A percentile compares a stretch with the other conserved stretches of the same genome.
Conservation (phyloP, 1,140 invertebrate species). For the Vanessa atalanta region DNA sequence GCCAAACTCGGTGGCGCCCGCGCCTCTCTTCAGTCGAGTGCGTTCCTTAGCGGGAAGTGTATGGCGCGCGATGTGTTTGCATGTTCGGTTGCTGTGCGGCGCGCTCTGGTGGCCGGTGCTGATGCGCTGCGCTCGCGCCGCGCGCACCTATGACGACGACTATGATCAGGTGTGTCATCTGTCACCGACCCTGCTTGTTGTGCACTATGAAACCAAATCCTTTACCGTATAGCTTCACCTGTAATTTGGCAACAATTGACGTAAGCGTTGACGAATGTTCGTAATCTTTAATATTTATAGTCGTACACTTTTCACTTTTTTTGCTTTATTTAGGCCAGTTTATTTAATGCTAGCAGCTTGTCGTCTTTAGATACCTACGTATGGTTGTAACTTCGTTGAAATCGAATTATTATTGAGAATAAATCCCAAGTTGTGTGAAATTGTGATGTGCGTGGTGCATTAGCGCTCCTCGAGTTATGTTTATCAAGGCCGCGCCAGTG, state of each 20-base stretch:
- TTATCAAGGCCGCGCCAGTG: constrained; percentile 76
- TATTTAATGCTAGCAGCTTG: constrained; percentile 59
- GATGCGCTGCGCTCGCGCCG: constrained; percentile 66
- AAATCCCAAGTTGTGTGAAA: constrained; percentile 43
- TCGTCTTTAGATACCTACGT: constrained; percentile 47
- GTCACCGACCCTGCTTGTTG: constrained; percentile 57
- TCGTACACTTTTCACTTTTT: constrained; percentile 68
- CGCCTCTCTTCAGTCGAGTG: constrained; percentile 73
- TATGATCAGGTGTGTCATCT: constrained; percentile 75
- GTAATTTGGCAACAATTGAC: constrained; percentile 57
- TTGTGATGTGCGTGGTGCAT: constrained; percentile 70
- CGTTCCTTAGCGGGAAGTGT: constrained; percentile 75
- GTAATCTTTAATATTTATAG: constrained; percentile 51
- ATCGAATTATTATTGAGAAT: constrained; percentile 48
- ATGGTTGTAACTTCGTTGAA: constrained; percentile 58
- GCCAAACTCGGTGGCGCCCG: constrained; percentile 71
- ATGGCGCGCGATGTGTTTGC: constrained; percentile 77
- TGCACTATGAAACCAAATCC: constrained; percentile 51
- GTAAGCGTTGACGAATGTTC: constrained; percentile 42
- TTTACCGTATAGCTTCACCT: constrained; percentile 61
- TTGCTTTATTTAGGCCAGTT: constrained; percentile 60
- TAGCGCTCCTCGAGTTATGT: constrained; percentile 74
- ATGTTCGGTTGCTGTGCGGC: constrained; percentile 74
- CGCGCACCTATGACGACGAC: constrained; percentile 69
- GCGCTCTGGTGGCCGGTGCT: constrained; percentile 77